A percentile compares a stretch with the other conserved stretches of the same genome.
Evolutionary conservation across 2,888 invertebrate species (phyloP).

Genomic region (Acronicta alni): DNA sequence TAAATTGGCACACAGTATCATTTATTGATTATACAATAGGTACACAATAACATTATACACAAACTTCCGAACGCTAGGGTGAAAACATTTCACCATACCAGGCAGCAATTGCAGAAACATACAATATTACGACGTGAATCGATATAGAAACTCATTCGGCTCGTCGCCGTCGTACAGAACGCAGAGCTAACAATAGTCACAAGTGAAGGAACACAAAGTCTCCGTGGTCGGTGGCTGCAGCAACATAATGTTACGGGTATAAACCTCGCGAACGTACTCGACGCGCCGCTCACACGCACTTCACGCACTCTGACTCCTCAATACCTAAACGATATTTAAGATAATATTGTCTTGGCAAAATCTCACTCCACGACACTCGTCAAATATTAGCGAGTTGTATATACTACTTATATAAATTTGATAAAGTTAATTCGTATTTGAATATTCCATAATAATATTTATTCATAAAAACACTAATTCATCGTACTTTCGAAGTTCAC

Average conservation of each 20-base stretch:
- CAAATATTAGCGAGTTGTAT: constrained; percentile 85
- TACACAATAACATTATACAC: constrained; percentile 71
- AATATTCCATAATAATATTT: constrained; percentile 78
- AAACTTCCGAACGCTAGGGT: constrained; percentile 64
- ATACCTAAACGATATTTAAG: constrained; percentile 82
- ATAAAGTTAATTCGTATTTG: constrained; percentile 88
- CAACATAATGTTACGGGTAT: constrained; percentile 51
- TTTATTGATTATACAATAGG: constrained; percentile 68
- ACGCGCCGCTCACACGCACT: constrained; percentile 58
- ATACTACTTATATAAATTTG: constrained; percentile 88
- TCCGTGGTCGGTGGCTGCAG: constrained; percentile 20
- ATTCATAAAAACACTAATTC: constrained; percentile 83
- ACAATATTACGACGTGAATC: constrained; percentile 57
- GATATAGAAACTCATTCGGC: constrained; percentile 53
- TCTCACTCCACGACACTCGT: constrained; percentile 88
- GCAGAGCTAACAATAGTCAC: constrained; percentile 31
- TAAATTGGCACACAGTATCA: constrained; percentile 76
- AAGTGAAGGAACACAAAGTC: constrained; percentile 39
- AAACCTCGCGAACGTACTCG: constrained; percentile 46
- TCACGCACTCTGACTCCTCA: constrained; percentile 69
- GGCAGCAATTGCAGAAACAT: constrained; percentile 63
- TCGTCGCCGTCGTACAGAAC: constrained; percentile 13
- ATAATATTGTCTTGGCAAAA: constrained; percentile 88
- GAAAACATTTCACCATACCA: constrained; percentile 61
- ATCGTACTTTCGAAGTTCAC: constrained; percentile 71